phyloP scores from a whole-genome alignment of 1,140 invertebrate species.

The Drosophila tristis region DNA sequence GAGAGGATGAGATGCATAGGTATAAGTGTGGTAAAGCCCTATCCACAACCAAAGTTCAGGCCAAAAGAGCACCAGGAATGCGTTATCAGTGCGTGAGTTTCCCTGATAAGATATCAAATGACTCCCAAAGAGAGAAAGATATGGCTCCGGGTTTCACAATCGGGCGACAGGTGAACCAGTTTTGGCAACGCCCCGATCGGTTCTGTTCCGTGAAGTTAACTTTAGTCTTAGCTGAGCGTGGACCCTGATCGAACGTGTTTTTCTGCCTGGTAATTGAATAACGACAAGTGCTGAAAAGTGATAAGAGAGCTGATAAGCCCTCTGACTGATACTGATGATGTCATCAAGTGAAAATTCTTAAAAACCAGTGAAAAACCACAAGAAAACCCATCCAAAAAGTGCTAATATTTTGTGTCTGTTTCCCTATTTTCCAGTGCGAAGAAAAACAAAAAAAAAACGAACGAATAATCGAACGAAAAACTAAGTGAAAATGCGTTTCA shows the following conservation, averaged over 20 bases:
- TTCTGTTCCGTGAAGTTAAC: constrained; percentile 17
- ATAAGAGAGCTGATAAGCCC: constrained; percentile 55
- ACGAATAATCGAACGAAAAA: constrained; percentile 40
- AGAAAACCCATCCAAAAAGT: not conserved
- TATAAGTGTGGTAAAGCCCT: not conserved
- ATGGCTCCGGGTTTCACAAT: constrained; percentile 68
- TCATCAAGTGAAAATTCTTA: constrained; percentile 66
- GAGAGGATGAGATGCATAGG: constrained; percentile 14
- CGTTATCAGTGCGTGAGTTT: constrained; percentile 59
- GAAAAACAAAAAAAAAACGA: constrained; percentile 51
- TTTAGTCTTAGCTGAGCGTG: constrained; percentile 77
- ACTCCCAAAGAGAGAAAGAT: constrained; percentile 33
- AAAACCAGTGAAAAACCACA: constrained; percentile 23
- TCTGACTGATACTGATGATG: constrained; percentile 50
- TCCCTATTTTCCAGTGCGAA: constrained; percentile 41
- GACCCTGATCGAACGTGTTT: constrained; percentile 78
- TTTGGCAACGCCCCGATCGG: constrained; percentile 73
- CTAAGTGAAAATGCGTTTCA: constrained; percentile 76
- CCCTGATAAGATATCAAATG: constrained; percentile 60
- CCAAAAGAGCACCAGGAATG: constrained; percentile 52
- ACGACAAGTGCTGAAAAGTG: constrained; percentile 32
- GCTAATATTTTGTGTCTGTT: constrained; percentile 22
- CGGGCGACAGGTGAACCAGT: constrained; percentile 67
- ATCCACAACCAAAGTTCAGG: not conserved
- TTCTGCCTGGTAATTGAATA: constrained; percentile 64